These are phyloP conservation scores for Tetragnatha montana DNA, from an alignment of 2,888 invertebrate genomes.

Conservation along the genomic window DNA sequence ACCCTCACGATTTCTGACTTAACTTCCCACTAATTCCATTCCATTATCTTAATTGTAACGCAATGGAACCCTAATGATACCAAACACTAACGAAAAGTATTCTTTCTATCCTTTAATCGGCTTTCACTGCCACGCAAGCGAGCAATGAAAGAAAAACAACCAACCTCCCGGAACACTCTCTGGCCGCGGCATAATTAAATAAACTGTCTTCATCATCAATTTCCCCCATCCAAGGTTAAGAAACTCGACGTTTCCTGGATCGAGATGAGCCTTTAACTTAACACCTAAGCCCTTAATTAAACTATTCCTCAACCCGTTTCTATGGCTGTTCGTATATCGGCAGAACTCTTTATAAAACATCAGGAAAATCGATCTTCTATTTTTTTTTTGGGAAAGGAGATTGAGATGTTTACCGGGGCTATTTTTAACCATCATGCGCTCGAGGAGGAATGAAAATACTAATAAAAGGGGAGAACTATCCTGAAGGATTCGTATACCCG, in stretches of 20 bases:
- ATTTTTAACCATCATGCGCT: slow-evolving; percentile 18
- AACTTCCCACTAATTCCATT: not conserved
- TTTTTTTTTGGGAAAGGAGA: not conserved
- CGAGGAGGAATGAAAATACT: slow-evolving; percentile 8
- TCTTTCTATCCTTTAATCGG: not conserved
- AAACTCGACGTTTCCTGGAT: not conserved
- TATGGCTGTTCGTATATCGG: not conserved
- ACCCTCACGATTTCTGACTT: not conserved
- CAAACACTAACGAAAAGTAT: not conserved
- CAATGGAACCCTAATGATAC: not conserved
- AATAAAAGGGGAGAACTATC: not conserved
- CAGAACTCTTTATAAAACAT: not conserved
- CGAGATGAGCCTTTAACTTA: not conserved
- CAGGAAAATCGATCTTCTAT: not conserved
- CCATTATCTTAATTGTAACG: not conserved
- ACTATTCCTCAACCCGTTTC: slow-evolving; percentile 1
- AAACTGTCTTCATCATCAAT: not conserved
- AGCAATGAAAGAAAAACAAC: not conserved
- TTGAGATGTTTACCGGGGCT: slow-evolving; percentile 31
- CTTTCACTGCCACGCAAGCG: not conserved
- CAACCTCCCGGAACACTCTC: not conserved
- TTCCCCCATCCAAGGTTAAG: not conserved
- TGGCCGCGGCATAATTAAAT: not conserved
- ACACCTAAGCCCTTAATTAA: slow-evolving; percentile 2
- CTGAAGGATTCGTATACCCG: slow-evolving; percentile 9